A percentile compares a stretch with the other conserved stretches of the same genome.
Evolutionary conservation across 2,888 invertebrate species (phyloP).

Genomic region (Mystacides longicornis): DNA sequence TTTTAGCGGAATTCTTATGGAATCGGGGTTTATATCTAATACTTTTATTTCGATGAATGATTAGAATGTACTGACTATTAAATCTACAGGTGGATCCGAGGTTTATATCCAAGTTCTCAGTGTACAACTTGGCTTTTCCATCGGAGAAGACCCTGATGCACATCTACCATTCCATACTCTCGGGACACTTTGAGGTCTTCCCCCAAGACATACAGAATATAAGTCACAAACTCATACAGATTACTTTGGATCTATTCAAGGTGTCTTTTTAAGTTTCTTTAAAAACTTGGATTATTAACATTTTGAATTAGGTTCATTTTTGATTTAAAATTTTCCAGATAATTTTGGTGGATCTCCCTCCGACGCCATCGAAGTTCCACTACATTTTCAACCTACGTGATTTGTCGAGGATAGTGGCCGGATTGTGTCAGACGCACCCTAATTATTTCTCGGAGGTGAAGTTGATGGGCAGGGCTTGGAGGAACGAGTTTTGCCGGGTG

Average conservation of each 20-base stretch:
- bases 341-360: constrained; percentile 70
- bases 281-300: background rate
- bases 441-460: constrained; percentile 58
- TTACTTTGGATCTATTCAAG: constrained; percentile 79
- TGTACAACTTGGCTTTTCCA: constrained; percentile 81
- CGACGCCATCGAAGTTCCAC: constrained; percentile 90
- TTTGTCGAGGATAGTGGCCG: constrained; percentile 76
- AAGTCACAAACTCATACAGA: constrained; percentile 60
- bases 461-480: constrained; percentile 78
- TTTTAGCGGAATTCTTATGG: too few relatives aligned
- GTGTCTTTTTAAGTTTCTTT: constrained; percentile 34
- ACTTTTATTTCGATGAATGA: too few relatives aligned
- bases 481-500: constrained; percentile 82
- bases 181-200: constrained; percentile 69
- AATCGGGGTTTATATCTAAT: too few relatives aligned
- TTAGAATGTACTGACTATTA: too few relatives aligned
- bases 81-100: constrained; percentile 66
- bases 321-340: constrained; percentile 48
- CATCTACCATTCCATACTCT: constrained; percentile 76
- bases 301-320: too few relatives aligned
- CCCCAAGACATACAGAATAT: constrained; percentile 56
- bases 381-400: constrained; percentile 92
- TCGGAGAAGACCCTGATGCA: constrained; percentile 67
- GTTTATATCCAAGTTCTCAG: constrained; percentile 85
- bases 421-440: constrained; percentile 70